phyloP scores from a whole-genome alignment of 2,113 vertebrate genomes.

The Stigmatopora argus region DNA sequence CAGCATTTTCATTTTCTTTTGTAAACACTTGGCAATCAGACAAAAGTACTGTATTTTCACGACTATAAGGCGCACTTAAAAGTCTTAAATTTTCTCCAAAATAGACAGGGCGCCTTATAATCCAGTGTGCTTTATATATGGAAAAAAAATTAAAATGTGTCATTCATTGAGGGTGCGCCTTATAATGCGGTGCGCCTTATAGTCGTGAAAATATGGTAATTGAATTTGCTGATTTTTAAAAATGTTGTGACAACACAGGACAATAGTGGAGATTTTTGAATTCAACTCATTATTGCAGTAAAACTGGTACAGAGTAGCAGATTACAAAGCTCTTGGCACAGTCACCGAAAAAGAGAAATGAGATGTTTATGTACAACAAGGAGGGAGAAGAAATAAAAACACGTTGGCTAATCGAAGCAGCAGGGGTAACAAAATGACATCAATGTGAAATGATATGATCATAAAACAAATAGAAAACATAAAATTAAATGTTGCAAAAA shows the following conservation, averaged over 20 bases:
- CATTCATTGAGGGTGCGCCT: no score
- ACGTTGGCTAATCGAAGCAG: slow-evolving; percentile 55
- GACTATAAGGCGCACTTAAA: no score
- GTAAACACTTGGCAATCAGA: no score
- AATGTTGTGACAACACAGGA: slow-evolving; percentile 39
- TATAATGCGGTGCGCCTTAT: neutral
- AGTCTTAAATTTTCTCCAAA: no score
- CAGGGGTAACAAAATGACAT: slow-evolving; percentile 53
- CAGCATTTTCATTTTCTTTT: no score
- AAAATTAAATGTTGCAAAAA: slow-evolving; percentile 53
- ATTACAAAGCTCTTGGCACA: slow-evolving; percentile 66
- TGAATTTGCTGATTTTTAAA: neutral
- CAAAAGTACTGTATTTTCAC: no score
- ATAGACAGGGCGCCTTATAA: no score
- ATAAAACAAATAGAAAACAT: slow-evolving; percentile 61
- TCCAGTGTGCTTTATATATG: no score
- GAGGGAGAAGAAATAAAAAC: slow-evolving; percentile 40
- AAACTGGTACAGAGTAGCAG: slow-evolving; percentile 66
- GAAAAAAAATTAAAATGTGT: no score
- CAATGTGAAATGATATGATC: slow-evolving; percentile 55
- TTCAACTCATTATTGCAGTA: slow-evolving; percentile 68
- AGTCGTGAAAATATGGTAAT: neutral
- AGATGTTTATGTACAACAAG: slow-evolving; percentile 61
- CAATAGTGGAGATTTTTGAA: slow-evolving; percentile 53
- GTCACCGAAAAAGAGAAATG: slow-evolving; percentile 62